Base-by-base conservation (phyloP, 2,888 invertebrate genomes). In the Hesperia comma region DNA sequence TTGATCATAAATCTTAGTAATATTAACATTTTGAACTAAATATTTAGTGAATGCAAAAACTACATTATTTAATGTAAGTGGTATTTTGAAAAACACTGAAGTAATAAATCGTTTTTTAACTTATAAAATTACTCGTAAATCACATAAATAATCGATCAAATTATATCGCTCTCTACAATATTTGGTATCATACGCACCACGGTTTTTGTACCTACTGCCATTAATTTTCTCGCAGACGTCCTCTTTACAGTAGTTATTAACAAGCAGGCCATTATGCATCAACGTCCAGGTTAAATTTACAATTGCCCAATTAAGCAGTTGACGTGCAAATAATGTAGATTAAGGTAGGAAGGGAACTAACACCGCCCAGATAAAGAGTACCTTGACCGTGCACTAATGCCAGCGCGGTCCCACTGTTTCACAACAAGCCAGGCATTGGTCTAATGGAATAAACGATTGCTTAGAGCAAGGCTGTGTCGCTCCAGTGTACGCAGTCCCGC, bases 401-500 rank as follows among this genome's bases (percentile, higher is more conserved):
- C 73, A 74, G 75, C 78, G 79, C 80, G 85, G 85, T 75, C 87
- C 84, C 84, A 82, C 84, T 83, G 82, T 83, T 86, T 83, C 79
- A 81, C 81, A 80, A 74, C 85, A 85, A 87, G 82, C 81, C 86
- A 87, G 86, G 82, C 86, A 87, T 84, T 84, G 86, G 84, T 79
- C 81, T 90, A 91, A 92, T 92, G 89, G 86, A 84, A 92, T 92
- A 92, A 92, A 86, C 85, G 91, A 82, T 82, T 83, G 81, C 86
- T 86, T 86, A 86, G 81, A 82, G 86, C 92, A 91, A 92, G 92
- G 92, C 90, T 90, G 90, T 84, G 85, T 83, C 83, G 84, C 75
- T 76, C 75, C 76, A 82, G 77, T 79, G 85, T 83, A 83, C 83
- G 81, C 88, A 84, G 85, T 85, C 79, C 82, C 81, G 84, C 82